Conservation (phyloP, 2,888 invertebrate genomes). For the Micoletzkya japonica region DNA sequence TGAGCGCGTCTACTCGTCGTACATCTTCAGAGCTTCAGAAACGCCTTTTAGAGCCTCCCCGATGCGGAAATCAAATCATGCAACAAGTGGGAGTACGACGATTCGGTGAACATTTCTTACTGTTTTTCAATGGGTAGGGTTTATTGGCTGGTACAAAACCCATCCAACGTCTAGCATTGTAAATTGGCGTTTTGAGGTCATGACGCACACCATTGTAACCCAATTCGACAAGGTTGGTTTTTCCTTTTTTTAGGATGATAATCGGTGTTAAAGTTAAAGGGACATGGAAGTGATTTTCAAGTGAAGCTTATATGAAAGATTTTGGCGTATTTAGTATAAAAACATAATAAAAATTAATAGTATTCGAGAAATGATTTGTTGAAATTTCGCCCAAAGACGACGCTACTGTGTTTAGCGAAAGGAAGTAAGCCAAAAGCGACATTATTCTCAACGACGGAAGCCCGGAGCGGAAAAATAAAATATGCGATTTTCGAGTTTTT, state of each 20-base stretch:
- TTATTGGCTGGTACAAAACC: not conserved
- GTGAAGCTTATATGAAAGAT: too few relatives aligned
- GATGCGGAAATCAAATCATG: constrained; percentile 33
- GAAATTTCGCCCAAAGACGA: too few relatives aligned
- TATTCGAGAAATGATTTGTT: too few relatives aligned
- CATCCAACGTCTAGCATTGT: not conserved
- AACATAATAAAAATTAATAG: too few relatives aligned
- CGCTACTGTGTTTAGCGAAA: too few relatives aligned
- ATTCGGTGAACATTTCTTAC: constrained; percentile 36
- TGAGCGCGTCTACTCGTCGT: not conserved
- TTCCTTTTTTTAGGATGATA: constrained; percentile 45
- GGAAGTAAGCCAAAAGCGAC: too few relatives aligned
- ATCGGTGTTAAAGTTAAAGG: too few relatives aligned
- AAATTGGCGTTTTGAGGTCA: constrained; percentile 38
- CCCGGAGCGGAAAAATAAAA: too few relatives aligned
- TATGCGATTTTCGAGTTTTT: too few relatives aligned
- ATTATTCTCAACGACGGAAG: too few relatives aligned
- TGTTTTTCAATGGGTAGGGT: not conserved
- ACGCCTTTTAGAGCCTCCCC: not conserved
- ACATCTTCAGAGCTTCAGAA: not conserved
- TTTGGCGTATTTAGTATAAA: too few relatives aligned
- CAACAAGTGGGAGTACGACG: constrained; percentile 58
- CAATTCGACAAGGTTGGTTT: constrained; percentile 60
- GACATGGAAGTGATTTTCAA: too few relatives aligned
- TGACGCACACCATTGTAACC: constrained; percentile 58